Conservation (phyloP, 2,797 vertebrate species). For the Lithobates sylvaticus region DNA sequence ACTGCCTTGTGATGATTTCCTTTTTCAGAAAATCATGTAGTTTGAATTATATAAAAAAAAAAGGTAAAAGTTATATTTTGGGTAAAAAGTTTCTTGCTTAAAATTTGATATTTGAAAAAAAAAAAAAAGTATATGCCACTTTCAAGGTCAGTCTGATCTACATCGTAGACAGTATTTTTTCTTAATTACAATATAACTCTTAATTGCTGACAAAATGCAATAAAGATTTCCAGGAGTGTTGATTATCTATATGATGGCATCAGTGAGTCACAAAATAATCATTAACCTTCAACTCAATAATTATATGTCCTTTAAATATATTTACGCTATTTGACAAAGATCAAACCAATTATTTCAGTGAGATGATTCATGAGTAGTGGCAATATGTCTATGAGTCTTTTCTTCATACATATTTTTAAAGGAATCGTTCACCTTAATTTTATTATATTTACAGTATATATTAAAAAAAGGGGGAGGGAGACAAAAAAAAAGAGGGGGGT, state of each 20-base stretch:
- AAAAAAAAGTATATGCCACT: not conserved
- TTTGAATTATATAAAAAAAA: too few relatives aligned
- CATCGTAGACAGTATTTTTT: conserved; percentile 34
- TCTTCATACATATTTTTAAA: conserved; percentile 17
- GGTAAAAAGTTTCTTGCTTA: too few relatives aligned
- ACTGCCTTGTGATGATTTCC: too few relatives aligned
- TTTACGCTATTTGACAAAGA: conserved; percentile 52
- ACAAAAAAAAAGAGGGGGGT: too few relatives aligned
- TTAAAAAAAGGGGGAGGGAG: too few relatives aligned
- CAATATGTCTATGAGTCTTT: conserved; percentile 34
- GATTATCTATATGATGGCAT: conserved; percentile 45
- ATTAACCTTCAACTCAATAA: conserved; percentile 59
- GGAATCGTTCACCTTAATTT: conserved; percentile 28
- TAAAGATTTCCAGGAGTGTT: conserved; percentile 42
- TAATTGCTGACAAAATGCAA: conserved; percentile 51
- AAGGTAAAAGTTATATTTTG: too few relatives aligned
- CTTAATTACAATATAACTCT: conserved; percentile 49
- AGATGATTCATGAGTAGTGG: conserved; percentile 52
- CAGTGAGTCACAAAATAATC: conserved; percentile 55
- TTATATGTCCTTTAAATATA: conserved; percentile 53
- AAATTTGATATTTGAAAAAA: too few relatives aligned
- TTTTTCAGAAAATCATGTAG: too few relatives aligned
- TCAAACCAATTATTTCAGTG: conserved; percentile 52
- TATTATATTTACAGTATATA: not conserved
- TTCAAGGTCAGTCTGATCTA: conserved; percentile 39